A percentile compares a stretch with the other conserved stretches of the same genome.
phyloP scores from a whole-genome alignment of 2,888 invertebrate genomes.

The Acronicta leporina region DNA sequence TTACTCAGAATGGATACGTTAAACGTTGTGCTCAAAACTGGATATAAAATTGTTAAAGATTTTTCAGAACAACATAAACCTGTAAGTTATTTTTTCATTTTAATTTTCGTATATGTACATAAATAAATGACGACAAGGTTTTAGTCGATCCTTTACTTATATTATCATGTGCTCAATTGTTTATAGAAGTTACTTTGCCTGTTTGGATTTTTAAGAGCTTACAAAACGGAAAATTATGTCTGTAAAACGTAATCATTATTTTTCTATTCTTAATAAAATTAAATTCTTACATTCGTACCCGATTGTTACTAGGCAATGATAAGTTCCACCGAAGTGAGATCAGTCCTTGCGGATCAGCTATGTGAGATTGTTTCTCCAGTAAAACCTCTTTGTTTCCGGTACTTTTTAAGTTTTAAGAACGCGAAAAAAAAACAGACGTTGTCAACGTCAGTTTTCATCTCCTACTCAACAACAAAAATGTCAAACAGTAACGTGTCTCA shows the following conservation, averaged over 20 bases:
- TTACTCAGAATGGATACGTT: constrained; percentile 77
- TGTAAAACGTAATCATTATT: no score
- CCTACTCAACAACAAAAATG: constrained; percentile 50
- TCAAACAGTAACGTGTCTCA: constrained; percentile 28
- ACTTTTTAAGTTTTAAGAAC: constrained; percentile 3
- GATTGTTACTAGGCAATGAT: no score
- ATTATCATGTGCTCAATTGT: no score
- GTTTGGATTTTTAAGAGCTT: no score
- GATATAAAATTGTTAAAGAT: constrained; percentile 84
- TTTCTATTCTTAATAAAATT: no score
- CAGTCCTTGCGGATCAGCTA: no score
- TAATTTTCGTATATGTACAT: background rate
- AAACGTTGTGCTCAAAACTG: constrained; percentile 82
- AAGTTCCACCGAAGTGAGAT: no score
- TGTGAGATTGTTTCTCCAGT: background rate
- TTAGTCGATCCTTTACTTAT: no score
- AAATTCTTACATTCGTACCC: no score
- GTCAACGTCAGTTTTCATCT: constrained; percentile 7
- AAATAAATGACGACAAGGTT: no score
- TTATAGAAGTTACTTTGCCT: no score
- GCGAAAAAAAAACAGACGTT: constrained; percentile 8
- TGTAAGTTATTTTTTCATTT: constrained; percentile 69
- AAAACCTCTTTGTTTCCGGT: background rate
- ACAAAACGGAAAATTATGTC: no score
- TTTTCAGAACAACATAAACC: constrained; percentile 79